Evolutionary conservation across 2,888 invertebrate species (phyloP), one percentile per base, ranked within the genome.

Genomic region (Erpobdella octoculata): DNA sequence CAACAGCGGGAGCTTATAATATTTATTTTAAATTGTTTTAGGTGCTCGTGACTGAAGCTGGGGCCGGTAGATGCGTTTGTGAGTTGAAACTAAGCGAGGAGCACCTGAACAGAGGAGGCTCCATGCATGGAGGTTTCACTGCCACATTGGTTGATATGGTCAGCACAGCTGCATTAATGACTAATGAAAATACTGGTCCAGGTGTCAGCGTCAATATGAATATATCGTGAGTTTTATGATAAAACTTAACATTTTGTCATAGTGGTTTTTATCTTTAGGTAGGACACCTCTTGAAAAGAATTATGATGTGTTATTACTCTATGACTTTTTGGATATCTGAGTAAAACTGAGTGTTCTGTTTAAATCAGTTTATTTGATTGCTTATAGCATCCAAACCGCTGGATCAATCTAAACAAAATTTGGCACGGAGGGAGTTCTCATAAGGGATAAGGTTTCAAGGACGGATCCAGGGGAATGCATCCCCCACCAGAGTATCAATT

Each of bases 121-220:
- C 88, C 0, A 82, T 94, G 4, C 94, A 94, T 80, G 93, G 93
- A 1, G 94, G 92, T 6, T 88, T 91, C 78, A 90, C 90, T 3
- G 89, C 91, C 2, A 90, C 91, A 0, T 81, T 93, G 12, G 88
- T 91, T 0, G 91, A 91, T 79, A 85, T 86, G 70, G 81, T 93
- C 31, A 92, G 93, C 0, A 89, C 90, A 0, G 89, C 89, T 79
- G 93, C 91, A 0, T 81, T 93, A 0, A 86, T 89, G 80, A 88
- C 90, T n/a, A 72, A 71, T 6, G 82, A 85, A 68, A 85, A 86
- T 3, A 85, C 85, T 64, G 78, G 78, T 3, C 87, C 89, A 69
- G 92, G 92, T 28, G 90, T 92, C 0, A 91, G 91, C 9, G 88
- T 93, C 31, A 90, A 92, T 79, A 84, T 95, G 37, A 89, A 89